Base-by-base conservation (phyloP, 2,888 invertebrate genomes). In the Erynnis tages region DNA sequence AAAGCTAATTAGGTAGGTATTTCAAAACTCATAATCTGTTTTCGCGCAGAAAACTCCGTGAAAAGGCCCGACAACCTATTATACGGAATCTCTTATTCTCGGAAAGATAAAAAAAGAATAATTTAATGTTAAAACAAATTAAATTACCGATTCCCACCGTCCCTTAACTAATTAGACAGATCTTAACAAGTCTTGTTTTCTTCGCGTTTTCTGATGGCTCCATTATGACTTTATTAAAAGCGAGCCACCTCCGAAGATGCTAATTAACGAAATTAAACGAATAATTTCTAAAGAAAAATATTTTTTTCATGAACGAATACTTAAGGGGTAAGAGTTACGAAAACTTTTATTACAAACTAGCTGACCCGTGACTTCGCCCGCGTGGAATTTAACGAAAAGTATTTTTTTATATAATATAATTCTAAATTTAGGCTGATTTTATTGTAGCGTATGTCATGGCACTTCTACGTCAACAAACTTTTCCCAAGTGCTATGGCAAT, bases 191-290 rank as follows among this genome's bases (percentile, higher is more conserved):
- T 46, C 25, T 17, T 14, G 23, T 37, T 37, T 47, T 11, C 29
- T 37, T 19, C 37, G 19, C 17, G 40, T 27, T 47, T 37, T 37
- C 19, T 37, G 37, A 37, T 47, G 29, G 29, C 46, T 46, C 46
- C 19, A 47, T 47, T 37, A 37, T 47, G 19, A 47, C 29, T 37
- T 47, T 37, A 47, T 47, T 37, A 47, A 37, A 37, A 17, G 27
- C 25, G 10, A 7, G 45, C 45, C 25, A 25, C 21, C 34, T 34
- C 45, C 29, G 29, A 37, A 47, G 27, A 37, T 29, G 29, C 37
- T 37, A 47, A 47, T 47, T 47, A 47, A 47, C 34, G 29, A 47
- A 37, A 47, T 47, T 25, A 46, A 37, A 37, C 25, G 19, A 23
- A 17, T 25, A 37, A 34, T 19, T n/a, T 47, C 27, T 19, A n/a